Conservation (phyloP, 2,113 vertebrate genomes). For the Mastomys natalensis region DNA sequence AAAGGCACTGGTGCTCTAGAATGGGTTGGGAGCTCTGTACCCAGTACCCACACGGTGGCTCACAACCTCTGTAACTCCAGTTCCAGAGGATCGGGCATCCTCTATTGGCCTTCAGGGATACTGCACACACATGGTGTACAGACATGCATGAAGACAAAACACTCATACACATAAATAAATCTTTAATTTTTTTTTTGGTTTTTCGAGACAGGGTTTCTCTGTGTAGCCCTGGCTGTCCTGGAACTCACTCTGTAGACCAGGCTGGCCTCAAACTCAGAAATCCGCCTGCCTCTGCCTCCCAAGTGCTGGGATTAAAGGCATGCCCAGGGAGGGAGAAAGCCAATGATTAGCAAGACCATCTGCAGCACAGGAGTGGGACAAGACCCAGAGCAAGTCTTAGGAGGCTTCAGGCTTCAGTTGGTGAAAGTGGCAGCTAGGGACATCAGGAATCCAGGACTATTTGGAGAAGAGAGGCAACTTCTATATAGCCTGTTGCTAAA, state of each 20-base stretch:
- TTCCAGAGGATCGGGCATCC: not conserved
- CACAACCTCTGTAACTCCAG: not conserved
- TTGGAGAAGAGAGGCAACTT: not conserved
- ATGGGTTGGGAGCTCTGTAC: not conserved
- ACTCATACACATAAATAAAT: not conserved
- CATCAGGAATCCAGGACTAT: not conserved
- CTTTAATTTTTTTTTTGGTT: no score
- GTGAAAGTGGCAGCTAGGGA: not conserved
- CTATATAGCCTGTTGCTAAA: conserved; percentile 2
- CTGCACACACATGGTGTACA: not conserved
- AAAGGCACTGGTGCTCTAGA: not conserved
- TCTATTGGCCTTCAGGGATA: not conserved
- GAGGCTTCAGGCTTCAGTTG: not conserved
- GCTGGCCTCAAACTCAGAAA: no score
- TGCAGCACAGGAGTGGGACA: not conserved
- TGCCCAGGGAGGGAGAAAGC: not conserved
- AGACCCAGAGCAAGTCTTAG: not conserved
- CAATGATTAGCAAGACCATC: not conserved
- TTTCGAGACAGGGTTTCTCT: no score
- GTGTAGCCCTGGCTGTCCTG: no score
- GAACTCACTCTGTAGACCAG: no score
- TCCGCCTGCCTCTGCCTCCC: no score
- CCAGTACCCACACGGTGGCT: not conserved
- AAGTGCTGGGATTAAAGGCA: no score
- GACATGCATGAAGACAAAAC: not conserved